Percentiles rank a stretch among this genome's conserved stretches.
Conservation (phyloP, 2,113 vertebrate genomes). For the Dryoscopus gambensis region DNA sequence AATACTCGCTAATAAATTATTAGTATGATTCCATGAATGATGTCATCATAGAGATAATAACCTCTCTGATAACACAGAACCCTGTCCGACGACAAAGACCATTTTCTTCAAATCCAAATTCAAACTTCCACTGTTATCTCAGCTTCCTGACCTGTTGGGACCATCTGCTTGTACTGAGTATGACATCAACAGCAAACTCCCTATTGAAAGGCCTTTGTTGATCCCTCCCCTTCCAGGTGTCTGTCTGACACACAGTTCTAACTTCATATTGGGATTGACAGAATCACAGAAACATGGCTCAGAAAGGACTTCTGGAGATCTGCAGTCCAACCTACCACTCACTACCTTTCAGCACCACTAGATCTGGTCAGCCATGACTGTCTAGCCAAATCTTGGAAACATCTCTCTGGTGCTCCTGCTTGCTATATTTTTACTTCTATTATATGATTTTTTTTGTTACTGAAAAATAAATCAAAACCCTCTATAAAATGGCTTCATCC, state of each 20-base stretch:
- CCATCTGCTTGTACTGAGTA: background rate
- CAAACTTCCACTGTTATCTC: background rate
- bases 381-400: background rate
- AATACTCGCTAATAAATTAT: background rate
- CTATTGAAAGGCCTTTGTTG: background rate
- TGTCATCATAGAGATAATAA: background rate
- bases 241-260: background rate
- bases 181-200: background rate
- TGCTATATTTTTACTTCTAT: background rate
- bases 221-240: background rate
- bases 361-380: background rate
- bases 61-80: background rate
- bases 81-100: background rate
- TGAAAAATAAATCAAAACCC: background rate
- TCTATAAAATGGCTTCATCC: background rate
- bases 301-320: background rate
- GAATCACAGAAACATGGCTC: background rate
- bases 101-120: background rate
- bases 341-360: background rate
- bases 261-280: background rate
- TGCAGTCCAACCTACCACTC: background rate
- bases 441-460: background rate
- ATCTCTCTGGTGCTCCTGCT: background rate
- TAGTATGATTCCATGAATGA: background rate
- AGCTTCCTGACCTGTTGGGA: background rate